phyloP scores from a whole-genome alignment of 2,797 vertebrate genomes.

The Tapirus indicus region DNA sequence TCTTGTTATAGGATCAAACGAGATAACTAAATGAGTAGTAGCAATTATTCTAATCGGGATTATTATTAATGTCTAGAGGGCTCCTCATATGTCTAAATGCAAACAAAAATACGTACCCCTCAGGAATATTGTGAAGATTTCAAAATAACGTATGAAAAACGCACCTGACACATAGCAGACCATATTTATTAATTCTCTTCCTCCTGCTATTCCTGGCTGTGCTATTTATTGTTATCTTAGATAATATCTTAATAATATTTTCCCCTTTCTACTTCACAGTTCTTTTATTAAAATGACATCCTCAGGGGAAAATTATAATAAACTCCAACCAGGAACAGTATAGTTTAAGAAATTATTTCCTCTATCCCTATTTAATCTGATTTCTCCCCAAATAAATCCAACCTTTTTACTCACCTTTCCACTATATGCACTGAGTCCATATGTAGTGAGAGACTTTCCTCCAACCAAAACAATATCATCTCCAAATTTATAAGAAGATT shows the following conservation, averaged over 20 bases:
- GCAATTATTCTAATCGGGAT: conserved; percentile 32
- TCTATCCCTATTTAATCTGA: not conserved
- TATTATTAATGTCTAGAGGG: not conserved
- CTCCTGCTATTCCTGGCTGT: not conserved
- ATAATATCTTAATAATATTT: conserved; percentile 1
- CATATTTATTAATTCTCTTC: not conserved
- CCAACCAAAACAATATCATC: conserved; percentile 98
- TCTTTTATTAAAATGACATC: conserved; percentile 41
- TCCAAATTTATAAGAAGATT: conserved; percentile 97
- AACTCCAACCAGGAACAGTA: not conserved
- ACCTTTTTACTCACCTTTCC: conserved; percentile 93
- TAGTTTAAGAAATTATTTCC: not conserved
- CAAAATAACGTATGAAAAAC: not conserved
- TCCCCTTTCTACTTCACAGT: not conserved
- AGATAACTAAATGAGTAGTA: not conserved
- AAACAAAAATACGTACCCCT: not conserved
- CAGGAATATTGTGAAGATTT: not conserved
- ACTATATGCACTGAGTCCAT: conserved; percentile 95
- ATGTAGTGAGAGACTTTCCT: conserved; percentile 97
- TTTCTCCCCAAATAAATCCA: not conserved
- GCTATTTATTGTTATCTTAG: not conserved
- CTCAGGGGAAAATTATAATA: not conserved
- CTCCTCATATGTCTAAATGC: not conserved
- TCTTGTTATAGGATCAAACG: not conserved
- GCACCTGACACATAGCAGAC: not conserved